Evolutionary conservation across 2,888 invertebrate species (phyloP), one percentile per base, ranked within the genome.

Genomic region (Brachyptera putata): DNA sequence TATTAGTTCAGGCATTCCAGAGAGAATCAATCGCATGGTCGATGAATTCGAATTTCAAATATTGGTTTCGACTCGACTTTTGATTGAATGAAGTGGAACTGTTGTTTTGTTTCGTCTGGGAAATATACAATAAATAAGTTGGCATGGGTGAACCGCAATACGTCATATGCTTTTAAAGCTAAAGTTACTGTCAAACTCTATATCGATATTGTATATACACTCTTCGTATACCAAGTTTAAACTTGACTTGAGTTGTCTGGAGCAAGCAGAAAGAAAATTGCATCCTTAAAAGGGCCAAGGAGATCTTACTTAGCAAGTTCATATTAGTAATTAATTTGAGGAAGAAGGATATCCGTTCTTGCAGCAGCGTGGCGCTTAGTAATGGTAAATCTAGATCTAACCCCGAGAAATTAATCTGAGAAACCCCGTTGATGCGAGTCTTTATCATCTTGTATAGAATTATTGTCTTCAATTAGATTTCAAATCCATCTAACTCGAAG

Each of bases 261-360:
- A 22, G 16, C 46, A 46, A 24, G 11, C 21, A 24, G 46, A 46
- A 22, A 22, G 46, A 46, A 46, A 46, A 46, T 46, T 22, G 46
- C 24, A 22, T 22, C 21, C 46, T 46, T 24, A 13, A 1, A 24
- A 46, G 46, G 24, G n/a, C 21, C 9, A 21, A 24, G n/a, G n/a
- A n/a, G 21, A 46, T 46, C 22, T 46, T n/a, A 46, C 46, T 46
- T 46, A 3, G 46, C n/a, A 46, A 46, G 46, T 46, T 46, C 46
- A 46, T 18, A 46, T 46, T 46, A 7, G 46, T 46, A 46, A 46
- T 46, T 46, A 46, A 46, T 46, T 46, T 46, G 21, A n/a, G 46
- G 22, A n/a, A 46, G 46, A 46, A 24, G 46, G n/a, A 21, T 46
- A 46, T 7, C n/a, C 5, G 18, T 24, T 46, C 21, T 24, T 2